Evolutionary conservation across 2,888 invertebrate genomes (phyloP).

Genomic region (Mantis religiosa): DNA sequence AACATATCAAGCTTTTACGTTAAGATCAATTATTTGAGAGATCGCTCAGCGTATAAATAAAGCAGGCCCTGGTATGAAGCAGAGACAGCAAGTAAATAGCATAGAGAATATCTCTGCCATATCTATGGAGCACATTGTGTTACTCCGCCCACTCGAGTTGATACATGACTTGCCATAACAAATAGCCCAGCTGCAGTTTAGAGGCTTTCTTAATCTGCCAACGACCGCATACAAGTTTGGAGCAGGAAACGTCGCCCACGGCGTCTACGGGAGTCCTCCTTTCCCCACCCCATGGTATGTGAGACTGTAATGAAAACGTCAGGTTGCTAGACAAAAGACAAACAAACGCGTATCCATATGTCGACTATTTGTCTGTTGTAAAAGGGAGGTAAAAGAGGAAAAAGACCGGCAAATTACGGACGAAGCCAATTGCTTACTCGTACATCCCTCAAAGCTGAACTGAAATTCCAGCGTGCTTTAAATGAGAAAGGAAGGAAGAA

Average conservation of each 20-base stretch:
- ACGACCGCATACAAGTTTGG: background rate
- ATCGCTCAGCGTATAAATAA: no score
- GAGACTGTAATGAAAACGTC: conserved; percentile 7
- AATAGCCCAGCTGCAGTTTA: background rate
- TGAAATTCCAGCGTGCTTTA: background rate
- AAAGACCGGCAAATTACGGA: background rate
- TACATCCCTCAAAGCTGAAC: background rate
- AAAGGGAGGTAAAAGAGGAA: background rate
- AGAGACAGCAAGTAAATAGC: no score
- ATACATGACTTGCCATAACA: background rate
- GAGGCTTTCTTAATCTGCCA: background rate
- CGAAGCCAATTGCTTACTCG: background rate
- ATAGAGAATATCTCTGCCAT: no score
- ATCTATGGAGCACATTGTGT: background rate
- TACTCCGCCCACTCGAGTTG: background rate
- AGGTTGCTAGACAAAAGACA: conserved; percentile 6
- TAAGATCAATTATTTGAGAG: no score
- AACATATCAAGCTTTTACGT: no score
- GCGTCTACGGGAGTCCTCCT: background rate
- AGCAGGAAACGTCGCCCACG: background rate
- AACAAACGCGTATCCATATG: background rate
- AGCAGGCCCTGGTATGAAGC: no score
- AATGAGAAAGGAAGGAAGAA: background rate
- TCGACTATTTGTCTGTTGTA: background rate
- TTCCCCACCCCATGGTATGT: background rate